Percentiles rank a stretch among this genome's conserved stretches.
These are phyloP conservation scores for Ictalurus furcatus DNA, from an alignment of 2,113 vertebrate species.

Conservation along the genomic window DNA sequence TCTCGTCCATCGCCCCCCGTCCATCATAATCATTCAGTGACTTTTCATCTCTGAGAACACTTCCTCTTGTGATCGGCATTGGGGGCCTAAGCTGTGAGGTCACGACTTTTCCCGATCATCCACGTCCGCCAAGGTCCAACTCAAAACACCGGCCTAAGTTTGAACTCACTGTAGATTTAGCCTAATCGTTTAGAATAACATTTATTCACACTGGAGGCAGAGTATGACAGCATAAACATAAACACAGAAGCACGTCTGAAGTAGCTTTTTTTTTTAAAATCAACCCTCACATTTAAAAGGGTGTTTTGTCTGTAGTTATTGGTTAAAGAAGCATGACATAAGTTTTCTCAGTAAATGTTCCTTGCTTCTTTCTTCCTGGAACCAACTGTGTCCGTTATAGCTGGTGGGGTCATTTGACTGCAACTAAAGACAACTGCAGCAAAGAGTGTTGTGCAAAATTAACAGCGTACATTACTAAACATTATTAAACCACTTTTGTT, in stretches of 20 bases:
- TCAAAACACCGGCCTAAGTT: background rate
- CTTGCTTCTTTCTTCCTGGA: background rate
- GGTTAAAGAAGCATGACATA: background rate
- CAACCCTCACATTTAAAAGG: background rate
- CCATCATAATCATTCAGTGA: constrained; percentile 30
- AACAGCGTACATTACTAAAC: background rate
- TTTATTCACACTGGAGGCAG: constrained; percentile 2
- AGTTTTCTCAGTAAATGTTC: background rate
- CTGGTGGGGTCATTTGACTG: too few relatives aligned
- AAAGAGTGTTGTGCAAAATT: background rate
- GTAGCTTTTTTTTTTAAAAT: background rate
- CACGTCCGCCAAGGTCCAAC: constrained; percentile 7
- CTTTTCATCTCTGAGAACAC: background rate
- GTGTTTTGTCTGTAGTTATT: background rate
- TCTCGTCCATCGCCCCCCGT: constrained; percentile 23
- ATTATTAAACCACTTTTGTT: background rate
- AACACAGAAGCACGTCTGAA: constrained; percentile 12
- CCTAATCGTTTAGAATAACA: constrained; percentile 62
- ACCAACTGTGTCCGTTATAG: background rate
- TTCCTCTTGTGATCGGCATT: background rate
- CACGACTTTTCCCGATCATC: constrained; percentile 25
- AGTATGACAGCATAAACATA: background rate
- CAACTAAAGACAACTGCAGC: background rate
- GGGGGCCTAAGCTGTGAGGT: constrained; percentile 1
- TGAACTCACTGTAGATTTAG: constrained; percentile 41